Evolutionary conservation across 2,888 invertebrate genomes (phyloP).

Genomic region (Brachypalpus laphriformis): DNA sequence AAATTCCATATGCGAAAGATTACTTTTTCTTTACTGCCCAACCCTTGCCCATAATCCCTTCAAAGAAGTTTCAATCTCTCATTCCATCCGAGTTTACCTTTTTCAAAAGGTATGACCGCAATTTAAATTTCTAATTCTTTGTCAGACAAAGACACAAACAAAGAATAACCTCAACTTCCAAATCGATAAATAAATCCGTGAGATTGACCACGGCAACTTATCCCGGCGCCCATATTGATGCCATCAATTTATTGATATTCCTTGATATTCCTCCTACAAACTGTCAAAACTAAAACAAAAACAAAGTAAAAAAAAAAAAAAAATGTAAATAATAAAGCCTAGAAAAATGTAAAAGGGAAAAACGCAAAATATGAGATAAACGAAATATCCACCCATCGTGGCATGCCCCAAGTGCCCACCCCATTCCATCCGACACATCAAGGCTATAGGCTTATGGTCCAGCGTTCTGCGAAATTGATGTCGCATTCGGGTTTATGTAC

Average conservation of each 20-base stretch:
- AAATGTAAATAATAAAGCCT: constrained; percentile 41
- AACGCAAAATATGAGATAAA: constrained; percentile 60
- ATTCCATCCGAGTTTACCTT: constrained; percentile 48
- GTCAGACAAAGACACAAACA: constrained; percentile 6
- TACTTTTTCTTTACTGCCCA: background rate
- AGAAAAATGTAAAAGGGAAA: constrained; percentile 45
- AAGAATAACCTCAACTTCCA: background rate
- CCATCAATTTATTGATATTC: constrained; percentile 57
- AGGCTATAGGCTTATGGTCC: constrained; percentile 59
- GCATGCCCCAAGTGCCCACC: constrained; percentile 1
- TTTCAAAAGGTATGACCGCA: constrained; percentile 66
- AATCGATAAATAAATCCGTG: constrained; percentile 68
- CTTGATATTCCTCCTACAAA: constrained; percentile 56
- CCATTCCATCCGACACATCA: constrained; percentile 20
- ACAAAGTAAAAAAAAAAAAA: constrained; percentile 28
- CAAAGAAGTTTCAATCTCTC: constrained; percentile 39
- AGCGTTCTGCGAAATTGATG: constrained; percentile 71
- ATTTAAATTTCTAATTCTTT: constrained; percentile 69
- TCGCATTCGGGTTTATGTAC: constrained; percentile 74
- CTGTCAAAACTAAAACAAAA: constrained; percentile 60
- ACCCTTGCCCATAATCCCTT: constrained; percentile 42
- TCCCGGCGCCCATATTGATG: constrained; percentile 42
- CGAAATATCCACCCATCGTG: constrained; percentile 38
- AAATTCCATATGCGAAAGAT: constrained; percentile 12
- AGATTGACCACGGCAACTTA: constrained; percentile 64